Percentiles rank a stretch among this genome's conserved stretches.
Conservation (phyloP, 2,797 vertebrate genomes). For the Gobionotothen gibberifrons region DNA sequence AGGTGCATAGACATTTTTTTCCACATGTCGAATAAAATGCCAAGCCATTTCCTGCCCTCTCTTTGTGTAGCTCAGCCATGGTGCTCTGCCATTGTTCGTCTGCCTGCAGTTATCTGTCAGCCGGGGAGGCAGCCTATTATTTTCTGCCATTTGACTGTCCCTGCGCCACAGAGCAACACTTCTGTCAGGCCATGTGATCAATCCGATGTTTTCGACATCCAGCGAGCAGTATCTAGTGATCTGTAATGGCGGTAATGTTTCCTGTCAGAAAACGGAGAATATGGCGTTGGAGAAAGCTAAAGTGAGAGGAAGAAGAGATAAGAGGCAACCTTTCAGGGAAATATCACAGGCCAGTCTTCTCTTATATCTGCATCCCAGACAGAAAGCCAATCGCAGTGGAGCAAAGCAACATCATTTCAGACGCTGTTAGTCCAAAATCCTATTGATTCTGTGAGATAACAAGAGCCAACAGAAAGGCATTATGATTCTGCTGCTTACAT, state of each 20-base stretch:
- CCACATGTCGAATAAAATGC: constrained; percentile 68
- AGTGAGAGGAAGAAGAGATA: constrained; percentile 58
- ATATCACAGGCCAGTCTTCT: constrained; percentile 48
- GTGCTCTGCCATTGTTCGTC: constrained; percentile 72
- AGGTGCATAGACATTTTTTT: constrained; percentile 64
- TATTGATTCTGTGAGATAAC: constrained; percentile 57
- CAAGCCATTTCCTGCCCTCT: constrained; percentile 76
- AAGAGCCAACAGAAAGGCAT: constrained; percentile 40
- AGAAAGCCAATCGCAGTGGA: constrained; percentile 58
- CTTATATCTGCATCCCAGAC: constrained; percentile 42
- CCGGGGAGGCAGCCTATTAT: constrained; percentile 77
- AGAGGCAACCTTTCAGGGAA: constrained; percentile 62
- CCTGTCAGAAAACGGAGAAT: constrained; percentile 75
- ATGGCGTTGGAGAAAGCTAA: constrained; percentile 54
- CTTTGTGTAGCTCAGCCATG: constrained; percentile 73
- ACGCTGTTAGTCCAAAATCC: constrained; percentile 50
- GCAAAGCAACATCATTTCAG: constrained; percentile 41
- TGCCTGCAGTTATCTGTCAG: constrained; percentile 81
- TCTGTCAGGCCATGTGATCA: constrained; percentile 76
- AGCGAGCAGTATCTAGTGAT: constrained; percentile 74
- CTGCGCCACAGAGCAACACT: constrained; percentile 71
- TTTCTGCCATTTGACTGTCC: constrained; percentile 82
- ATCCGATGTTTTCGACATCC: constrained; percentile 79
- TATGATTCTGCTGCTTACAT: constrained; percentile 30
- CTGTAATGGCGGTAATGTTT: constrained; percentile 82